Evolutionary conservation across 2,888 invertebrate genomes (phyloP).

Genomic region (Balanococcus diminutus): DNA sequence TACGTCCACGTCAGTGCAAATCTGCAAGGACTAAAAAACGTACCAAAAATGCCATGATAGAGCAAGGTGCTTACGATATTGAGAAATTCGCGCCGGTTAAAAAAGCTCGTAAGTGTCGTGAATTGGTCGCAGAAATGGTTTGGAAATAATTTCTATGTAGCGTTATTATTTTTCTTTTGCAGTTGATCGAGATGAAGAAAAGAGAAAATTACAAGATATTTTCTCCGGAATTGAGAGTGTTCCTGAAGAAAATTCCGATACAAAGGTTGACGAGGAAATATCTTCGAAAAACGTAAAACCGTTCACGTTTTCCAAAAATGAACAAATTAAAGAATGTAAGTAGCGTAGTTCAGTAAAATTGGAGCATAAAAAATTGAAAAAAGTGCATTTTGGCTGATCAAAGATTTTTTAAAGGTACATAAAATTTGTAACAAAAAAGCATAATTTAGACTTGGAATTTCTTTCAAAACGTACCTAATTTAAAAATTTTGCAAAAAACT

Average conservation of each 20-base stretch:
- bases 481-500: no score
- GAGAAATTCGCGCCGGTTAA: neutral
- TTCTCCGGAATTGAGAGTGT: slow-evolving; percentile 1
- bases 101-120: neutral
- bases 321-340: slow-evolving; percentile 46
- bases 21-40: neutral
- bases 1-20: neutral
- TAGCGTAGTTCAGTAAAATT: no score
- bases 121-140: neutral
- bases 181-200: slow-evolving; percentile 49
- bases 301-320: neutral
- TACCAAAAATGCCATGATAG: neutral
- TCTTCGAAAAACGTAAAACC: neutral
- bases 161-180: no score
- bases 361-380: no score
- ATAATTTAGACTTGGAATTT: no score
- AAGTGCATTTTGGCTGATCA: no score
- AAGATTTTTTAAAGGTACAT: no score
- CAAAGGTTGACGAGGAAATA: neutral
- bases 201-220: slow-evolving; percentile 46
- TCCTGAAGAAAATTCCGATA: neutral
- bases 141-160: neutral
- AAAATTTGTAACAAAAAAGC: no score
- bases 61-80: neutral
- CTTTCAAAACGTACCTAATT: no score